Conservation (phyloP, 2,797 vertebrate genomes). For the Emydoidea blandingii region DNA sequence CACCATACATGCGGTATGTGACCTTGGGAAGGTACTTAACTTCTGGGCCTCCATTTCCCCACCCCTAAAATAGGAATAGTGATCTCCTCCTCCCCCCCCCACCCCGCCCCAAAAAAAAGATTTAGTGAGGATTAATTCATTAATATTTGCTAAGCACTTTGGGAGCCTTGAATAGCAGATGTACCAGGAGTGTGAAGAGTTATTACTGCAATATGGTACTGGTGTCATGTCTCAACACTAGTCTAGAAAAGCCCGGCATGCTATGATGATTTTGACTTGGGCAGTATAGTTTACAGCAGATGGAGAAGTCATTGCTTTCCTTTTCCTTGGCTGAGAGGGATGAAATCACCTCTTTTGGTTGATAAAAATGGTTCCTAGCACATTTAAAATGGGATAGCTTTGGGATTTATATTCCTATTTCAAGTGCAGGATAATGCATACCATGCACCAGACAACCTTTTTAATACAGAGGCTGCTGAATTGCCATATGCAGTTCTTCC, state of each 20-base stretch:
- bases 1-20: fast-evolving
- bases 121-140: background rate
- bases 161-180: background rate
- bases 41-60: fast-evolving
- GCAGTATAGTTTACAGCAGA: background rate
- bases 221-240: background rate
- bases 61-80: background rate
- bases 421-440: background rate
- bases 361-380: background rate
- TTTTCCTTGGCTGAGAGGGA: background rate
- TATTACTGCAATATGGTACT: background rate
- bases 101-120: fast-evolving
- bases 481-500: fast-evolving
- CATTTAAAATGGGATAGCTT: background rate
- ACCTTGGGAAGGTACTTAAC: background rate
- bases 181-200: background rate
- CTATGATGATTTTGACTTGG: background rate
- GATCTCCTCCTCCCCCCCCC: background rate
- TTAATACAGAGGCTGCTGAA: fast-evolving
- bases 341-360: background rate
- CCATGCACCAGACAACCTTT: fast-evolving
- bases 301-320: background rate
- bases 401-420: background rate
- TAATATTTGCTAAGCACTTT: background rate
- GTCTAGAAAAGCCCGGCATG: background rate